phyloP scores from a whole-genome alignment of 2,797 vertebrate genomes.

The Cyclura pinguis region DNA sequence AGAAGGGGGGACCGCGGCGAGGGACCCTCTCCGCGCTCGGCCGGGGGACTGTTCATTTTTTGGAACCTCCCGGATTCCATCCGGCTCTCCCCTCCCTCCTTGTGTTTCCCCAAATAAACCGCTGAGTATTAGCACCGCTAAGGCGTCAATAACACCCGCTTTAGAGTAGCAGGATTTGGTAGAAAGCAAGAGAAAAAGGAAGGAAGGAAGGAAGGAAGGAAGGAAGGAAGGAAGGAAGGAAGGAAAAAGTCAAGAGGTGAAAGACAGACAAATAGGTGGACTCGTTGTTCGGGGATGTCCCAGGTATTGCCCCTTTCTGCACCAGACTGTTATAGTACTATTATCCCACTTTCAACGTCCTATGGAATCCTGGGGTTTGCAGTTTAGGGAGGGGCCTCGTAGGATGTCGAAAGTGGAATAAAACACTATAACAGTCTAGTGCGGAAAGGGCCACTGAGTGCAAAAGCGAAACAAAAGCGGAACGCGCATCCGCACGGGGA shows the following conservation, averaged over 20 bases:
- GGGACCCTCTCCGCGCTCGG: conserved; percentile 72
- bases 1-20: too few species aligned
- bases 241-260: too few species aligned
- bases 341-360: too few species aligned
- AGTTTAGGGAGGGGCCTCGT: too few species aligned
- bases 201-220: too few species aligned
- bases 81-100: not conserved
- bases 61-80: conserved; percentile 51
- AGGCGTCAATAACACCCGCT: not conserved
- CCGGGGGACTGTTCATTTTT: conserved; percentile 76
- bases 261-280: not conserved
- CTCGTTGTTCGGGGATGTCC: too few species aligned
- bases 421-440: too few species aligned
- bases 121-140: not conserved
- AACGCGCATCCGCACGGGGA: not conserved
- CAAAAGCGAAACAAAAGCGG: not conserved
- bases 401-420: too few species aligned
- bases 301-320: too few species aligned
- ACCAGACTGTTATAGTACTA: too few species aligned
- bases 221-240: too few species aligned
- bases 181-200: not conserved
- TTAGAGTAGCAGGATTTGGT: not conserved
- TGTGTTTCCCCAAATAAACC: not conserved
- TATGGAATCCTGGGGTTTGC: too few species aligned
- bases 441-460: not conserved